Evolutionary conservation across 2,113 vertebrate genomes (phyloP), one percentile per base, ranked within the genome.

Genomic region (Shinisaurus crocodilurus): DNA sequence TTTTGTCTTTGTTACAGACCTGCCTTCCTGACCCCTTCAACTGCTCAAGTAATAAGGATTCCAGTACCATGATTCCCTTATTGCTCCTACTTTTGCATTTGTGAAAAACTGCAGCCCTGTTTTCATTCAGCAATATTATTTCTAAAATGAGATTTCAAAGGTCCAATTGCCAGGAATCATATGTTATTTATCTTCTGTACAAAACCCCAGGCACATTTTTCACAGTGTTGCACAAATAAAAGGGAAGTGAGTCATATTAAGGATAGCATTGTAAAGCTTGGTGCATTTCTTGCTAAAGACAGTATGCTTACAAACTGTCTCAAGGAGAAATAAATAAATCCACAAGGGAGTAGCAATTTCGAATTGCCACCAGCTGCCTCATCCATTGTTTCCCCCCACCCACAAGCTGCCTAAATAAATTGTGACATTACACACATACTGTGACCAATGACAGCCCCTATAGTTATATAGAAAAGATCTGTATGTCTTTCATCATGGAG

Each of bases 181-280:
- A 10, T 75, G 0, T 85, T 89, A n/a, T 81, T 72, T 5, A 74
- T 37, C 67, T 9, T 0, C 48, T 90, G 54, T 80, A 32, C 34
- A 63, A 18, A 0, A 0, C 45, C 87, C 15, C 16, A 8, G 40
- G 10, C 23, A 75, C 63, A 74, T 83, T 83, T 63, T 45, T 23
- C 20, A 65, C 32, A 67, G 43, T n/a, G 32, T 88, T 76, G 8
- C 43, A 67, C 12, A 91, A 76, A 91, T 72, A 90, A 8, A 76
- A 77, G 67, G 50, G 5, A 85, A 0, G 0, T 63, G 83, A 85
- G 45, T 16, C 87, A 27, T 57, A 37, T 84, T 65, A 6, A 88
- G 65, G 76, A 63, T 69, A 70, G 25, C 23, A 18, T 50, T 50
- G 67, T 20, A 54, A 91, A 82, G 50, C 18, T 74, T 80, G 84